These are phyloP conservation scores for Lepidurus couesii DNA, from an alignment of 1,140 invertebrate species.

Conservation along the genomic window DNA sequence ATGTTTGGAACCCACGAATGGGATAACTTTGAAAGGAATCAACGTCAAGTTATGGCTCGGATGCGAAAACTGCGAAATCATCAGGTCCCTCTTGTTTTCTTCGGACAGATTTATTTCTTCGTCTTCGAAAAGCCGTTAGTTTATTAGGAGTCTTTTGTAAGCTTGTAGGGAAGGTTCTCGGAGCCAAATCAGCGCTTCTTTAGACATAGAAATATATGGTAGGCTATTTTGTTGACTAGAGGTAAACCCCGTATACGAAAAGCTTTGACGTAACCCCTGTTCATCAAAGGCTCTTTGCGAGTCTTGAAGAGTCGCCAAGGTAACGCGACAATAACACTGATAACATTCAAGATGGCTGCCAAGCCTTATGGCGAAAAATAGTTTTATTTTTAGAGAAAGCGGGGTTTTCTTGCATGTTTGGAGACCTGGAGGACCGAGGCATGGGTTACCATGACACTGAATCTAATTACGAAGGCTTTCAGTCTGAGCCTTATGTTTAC, in stretches of 20 bases:
- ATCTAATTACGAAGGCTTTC: conserved; percentile 8
- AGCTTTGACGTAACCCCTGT: not conserved
- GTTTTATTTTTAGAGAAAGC: not conserved
- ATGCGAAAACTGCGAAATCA: not conserved
- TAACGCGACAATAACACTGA: not conserved
- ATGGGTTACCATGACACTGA: not conserved
- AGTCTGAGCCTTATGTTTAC: not conserved
- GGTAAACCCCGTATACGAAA: too few relatives aligned
- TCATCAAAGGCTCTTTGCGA: not conserved
- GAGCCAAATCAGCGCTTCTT: too few relatives aligned
- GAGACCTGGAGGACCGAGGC: not conserved
- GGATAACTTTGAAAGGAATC: not conserved
- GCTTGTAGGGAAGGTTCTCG: too few relatives aligned
- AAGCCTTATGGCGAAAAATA: not conserved
- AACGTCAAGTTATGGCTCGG: not conserved
- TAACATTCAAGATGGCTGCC: not conserved
- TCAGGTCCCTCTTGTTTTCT: not conserved
- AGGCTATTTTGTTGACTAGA: too few relatives aligned
- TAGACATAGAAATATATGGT: too few relatives aligned
- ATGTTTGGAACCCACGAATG: not conserved
- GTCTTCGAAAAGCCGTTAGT: too few relatives aligned
- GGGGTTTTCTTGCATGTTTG: not conserved
- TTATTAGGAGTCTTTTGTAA: too few relatives aligned
- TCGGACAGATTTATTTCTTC: not conserved
- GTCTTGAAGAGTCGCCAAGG: not conserved